These are phyloP conservation scores for Oenanthe melanoleuca DNA, from an alignment of 2,113 vertebrate species.

Conservation along the genomic window DNA sequence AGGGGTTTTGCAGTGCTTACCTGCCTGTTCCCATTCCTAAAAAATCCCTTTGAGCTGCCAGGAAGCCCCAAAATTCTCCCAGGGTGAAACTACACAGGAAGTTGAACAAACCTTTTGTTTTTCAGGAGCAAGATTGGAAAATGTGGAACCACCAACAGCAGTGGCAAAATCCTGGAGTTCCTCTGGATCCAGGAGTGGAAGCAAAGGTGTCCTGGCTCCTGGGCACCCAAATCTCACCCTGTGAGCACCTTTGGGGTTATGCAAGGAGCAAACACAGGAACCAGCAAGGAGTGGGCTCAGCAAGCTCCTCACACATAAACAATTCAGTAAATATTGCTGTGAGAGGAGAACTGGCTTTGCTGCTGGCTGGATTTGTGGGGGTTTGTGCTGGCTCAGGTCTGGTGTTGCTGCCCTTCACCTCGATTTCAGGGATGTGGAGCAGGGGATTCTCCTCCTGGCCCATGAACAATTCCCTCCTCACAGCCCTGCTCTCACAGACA, in stretches of 20 bases:
- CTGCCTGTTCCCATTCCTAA: not conserved
- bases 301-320: not conserved
- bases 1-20: not conserved
- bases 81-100: not conserved
- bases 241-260: not conserved
- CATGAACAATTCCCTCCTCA: not conserved
- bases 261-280: not conserved
- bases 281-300: not conserved
- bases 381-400: not conserved
- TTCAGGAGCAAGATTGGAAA: not conserved
- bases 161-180: not conserved
- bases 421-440: not conserved
- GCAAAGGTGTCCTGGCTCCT: not conserved
- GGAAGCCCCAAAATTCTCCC: not conserved
- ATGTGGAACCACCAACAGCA: accelerated
- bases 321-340: not conserved
- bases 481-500: not conserved
- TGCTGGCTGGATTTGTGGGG: not conserved
- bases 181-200: not conserved
- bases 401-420: not conserved
- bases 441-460: not conserved
- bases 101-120: not conserved
- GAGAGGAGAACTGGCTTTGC: not conserved
- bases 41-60: not conserved
- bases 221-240: not conserved